Base-by-base conservation (phyloP, 2,888 invertebrate genomes). In the Amphipyra tragopoginis region DNA sequence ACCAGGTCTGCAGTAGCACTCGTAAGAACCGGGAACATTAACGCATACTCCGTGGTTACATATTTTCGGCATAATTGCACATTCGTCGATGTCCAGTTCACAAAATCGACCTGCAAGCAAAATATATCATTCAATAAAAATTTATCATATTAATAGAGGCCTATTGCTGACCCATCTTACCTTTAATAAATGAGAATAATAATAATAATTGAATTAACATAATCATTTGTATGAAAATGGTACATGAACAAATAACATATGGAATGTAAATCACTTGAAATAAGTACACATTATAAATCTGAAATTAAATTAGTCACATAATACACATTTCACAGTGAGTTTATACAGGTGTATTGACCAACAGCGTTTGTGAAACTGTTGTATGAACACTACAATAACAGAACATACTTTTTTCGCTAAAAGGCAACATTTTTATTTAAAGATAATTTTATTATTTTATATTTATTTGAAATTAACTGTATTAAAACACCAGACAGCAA, bases 1-100 rank as follows among this genome's bases (percentile, higher is more conserved):
- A 95, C 94, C 98, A n/a, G 98, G 97, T 52, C 96, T 96, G 88
- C 98, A 98, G 82, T 97, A 97, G 88, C 98, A 98, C 82, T 97
- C 96, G 90, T 97, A 98, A 64, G 97, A 96, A 47, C 98, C 98
- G 14, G 95, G 92, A 21, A 88, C 79, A 86, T 98, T 98, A 34
- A 97, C 93, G 87, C 98, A 98, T 63, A 98, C 97, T 26, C 98
- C 98, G 81, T 97, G 95, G 79, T 97, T 97, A 87, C 98, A 98
- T 67, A 97, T 95, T 57, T 96, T 95, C 45, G 93, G 94, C 44
- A 92, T 92, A 47, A 94, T 94, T 48, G 81, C 74, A 86, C 98
- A 98, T 87, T 98, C 98, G 84, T 98, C 96, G 13, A 98, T 95
- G 84, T 98, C 98, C 56, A 92, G 77, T 73, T 95, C 95, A 69